These are phyloP conservation scores for Sweltsa coloradensis DNA, from an alignment of 1,140 invertebrate genomes.

Conservation along the genomic window DNA sequence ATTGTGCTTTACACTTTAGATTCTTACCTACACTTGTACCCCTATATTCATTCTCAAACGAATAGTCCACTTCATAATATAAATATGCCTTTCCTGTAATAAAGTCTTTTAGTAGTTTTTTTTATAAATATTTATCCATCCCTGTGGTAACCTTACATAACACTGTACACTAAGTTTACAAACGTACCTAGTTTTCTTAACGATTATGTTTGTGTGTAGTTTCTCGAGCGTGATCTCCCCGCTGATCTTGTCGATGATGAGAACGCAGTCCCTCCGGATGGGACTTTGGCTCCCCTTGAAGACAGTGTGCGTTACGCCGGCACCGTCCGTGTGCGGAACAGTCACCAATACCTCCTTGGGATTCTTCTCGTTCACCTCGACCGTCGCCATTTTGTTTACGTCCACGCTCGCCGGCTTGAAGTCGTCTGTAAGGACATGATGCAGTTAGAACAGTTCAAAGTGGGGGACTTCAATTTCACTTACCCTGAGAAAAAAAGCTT, in stretches of 20 bases:
- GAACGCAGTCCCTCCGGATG: constrained; percentile 85
- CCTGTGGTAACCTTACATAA: no score
- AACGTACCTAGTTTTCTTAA: constrained; percentile 87
- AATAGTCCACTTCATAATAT: no score
- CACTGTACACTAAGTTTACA: constrained; percentile 13
- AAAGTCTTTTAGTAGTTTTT: background rate
- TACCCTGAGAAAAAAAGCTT: no score
- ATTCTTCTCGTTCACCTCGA: constrained; percentile 78
- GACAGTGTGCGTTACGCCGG: constrained; percentile 77
- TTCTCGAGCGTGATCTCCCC: constrained; percentile 88
- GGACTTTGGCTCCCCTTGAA: constrained; percentile 88
- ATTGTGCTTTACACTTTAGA: no score
- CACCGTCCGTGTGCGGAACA: constrained; percentile 84
- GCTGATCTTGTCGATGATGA: constrained; percentile 83
- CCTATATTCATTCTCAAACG: no score
- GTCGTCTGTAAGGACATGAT: constrained; percentile 88
- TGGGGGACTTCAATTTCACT: no score
- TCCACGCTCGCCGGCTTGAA: constrained; percentile 96
- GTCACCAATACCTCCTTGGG: constrained; percentile 73
- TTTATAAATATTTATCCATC: background rate
- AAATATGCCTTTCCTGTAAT: background rate
- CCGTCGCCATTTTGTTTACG: constrained; percentile 72
- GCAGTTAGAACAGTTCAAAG: no score
- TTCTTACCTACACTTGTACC: no score
- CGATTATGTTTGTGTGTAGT: constrained; percentile 77